Evolutionary conservation across 1,140 invertebrate genomes (phyloP).

Genomic region (Drosophila ogumai): DNA sequence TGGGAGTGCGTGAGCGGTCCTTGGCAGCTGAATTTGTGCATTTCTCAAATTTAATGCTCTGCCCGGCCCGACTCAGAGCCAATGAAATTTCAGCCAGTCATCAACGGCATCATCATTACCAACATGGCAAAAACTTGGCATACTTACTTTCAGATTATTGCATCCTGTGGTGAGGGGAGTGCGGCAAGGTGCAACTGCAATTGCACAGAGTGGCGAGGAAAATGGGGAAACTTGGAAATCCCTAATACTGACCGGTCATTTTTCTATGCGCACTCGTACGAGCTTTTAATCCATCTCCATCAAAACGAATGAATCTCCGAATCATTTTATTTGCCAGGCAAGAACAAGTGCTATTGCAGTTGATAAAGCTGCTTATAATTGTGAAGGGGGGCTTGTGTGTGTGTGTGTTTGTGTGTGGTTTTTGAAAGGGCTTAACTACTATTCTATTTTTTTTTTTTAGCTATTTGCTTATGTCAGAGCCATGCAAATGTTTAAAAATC

Average conservation of each 20-base stretch:
- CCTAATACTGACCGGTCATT: slow-evolving; percentile 43
- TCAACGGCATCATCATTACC: slow-evolving; percentile 47
- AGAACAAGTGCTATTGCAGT: slow-evolving; percentile 37
- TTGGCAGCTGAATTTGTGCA: slow-evolving; percentile 60
- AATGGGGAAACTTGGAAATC: slow-evolving; percentile 15
- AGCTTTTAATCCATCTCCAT: slow-evolving; percentile 55
- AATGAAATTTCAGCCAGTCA: slow-evolving; percentile 44
- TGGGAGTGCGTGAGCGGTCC: slow-evolving; percentile 38
- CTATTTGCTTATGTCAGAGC: neutral
- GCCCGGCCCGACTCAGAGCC: neutral
- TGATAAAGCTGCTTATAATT: slow-evolving; percentile 55
- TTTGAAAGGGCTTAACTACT: slow-evolving; percentile 12
- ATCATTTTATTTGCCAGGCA: slow-evolving; percentile 45
- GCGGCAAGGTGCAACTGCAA: slow-evolving; percentile 41
- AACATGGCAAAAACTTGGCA: slow-evolving; percentile 24
- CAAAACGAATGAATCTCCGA: slow-evolving; percentile 48
- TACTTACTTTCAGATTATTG: slow-evolving; percentile 44
- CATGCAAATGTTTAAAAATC: slow-evolving; percentile 14
- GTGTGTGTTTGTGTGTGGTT: neutral
- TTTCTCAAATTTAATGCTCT: slow-evolving; percentile 69
- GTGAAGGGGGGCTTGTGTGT: neutral
- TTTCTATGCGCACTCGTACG: slow-evolving; percentile 44
- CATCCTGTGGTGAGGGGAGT: neutral
- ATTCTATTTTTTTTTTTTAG: neutral
- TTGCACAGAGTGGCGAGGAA: slow-evolving; percentile 25